Evolutionary conservation across 1,140 invertebrate genomes (phyloP).

Genomic region (Temnothorax nylanderi): DNA sequence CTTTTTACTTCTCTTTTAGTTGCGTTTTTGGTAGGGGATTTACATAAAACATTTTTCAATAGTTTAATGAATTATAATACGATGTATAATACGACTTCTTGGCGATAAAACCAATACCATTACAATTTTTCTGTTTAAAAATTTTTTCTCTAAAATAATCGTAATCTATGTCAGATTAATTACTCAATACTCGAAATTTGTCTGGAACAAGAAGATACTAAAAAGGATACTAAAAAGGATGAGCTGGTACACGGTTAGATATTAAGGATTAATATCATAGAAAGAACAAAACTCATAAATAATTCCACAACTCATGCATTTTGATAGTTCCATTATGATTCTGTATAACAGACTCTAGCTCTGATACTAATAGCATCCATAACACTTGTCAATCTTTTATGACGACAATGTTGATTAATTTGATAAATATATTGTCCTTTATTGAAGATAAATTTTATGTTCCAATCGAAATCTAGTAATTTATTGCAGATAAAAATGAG

Average conservation of each 20-base stretch:
- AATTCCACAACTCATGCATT: too few relatives aligned
- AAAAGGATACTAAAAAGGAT: not conserved
- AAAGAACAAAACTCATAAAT: too few relatives aligned
- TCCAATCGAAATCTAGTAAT: too few relatives aligned
- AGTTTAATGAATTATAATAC: not conserved
- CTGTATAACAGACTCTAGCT: too few relatives aligned
- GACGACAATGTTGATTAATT: too few relatives aligned
- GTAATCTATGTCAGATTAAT: not conserved
- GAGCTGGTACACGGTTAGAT: not conserved
- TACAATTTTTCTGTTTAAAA: not conserved
- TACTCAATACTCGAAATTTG: not conserved
- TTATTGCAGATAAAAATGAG: too few relatives aligned
- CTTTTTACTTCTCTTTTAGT: not conserved
- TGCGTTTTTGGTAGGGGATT: not conserved
- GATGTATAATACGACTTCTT: not conserved
- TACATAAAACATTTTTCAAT: not conserved
- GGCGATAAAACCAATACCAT: not conserved
- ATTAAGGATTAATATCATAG: not conserved
- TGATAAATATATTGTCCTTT: too few relatives aligned
- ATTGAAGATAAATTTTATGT: too few relatives aligned
- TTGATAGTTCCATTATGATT: too few relatives aligned
- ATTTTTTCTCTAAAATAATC: not conserved
- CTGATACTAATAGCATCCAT: too few relatives aligned
- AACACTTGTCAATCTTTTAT: too few relatives aligned
- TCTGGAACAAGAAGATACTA: not conserved